Evolutionary conservation across 2,888 invertebrate species (phyloP).

Genomic region (Apamea monoglypha): DNA sequence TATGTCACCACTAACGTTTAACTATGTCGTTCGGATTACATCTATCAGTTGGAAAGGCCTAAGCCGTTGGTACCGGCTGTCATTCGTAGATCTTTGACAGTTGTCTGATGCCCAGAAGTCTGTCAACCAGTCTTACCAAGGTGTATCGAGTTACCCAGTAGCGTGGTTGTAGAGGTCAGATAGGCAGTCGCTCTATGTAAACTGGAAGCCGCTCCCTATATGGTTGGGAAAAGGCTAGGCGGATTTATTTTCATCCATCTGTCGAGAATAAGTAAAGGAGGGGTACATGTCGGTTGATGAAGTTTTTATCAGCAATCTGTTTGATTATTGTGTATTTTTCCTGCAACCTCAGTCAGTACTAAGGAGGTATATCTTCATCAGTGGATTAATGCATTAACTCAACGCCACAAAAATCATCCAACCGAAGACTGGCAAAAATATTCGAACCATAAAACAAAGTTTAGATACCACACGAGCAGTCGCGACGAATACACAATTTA

Average conservation of each 20-base stretch:
- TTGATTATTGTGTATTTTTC: not conserved
- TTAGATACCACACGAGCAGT: conserved; percentile 21
- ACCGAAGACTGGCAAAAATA: not conserved
- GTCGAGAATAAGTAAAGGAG: too few relatives aligned
- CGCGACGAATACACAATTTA: conserved; percentile 26
- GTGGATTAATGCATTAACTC: not conserved
- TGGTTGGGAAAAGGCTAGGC: too few relatives aligned
- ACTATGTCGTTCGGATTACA: too few relatives aligned
- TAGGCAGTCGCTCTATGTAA: too few relatives aligned
- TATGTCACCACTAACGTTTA: too few relatives aligned
- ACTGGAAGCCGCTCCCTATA: too few relatives aligned
- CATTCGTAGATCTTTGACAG: not conserved
- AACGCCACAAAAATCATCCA: not conserved
- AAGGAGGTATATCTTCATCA: not conserved
- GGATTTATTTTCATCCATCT: too few relatives aligned
- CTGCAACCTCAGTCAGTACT: not conserved
- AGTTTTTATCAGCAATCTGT: not conserved
- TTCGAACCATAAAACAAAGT: conserved; percentile 24
- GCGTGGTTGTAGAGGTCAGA: too few relatives aligned
- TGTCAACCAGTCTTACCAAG: not conserved
- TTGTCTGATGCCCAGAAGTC: not conserved
- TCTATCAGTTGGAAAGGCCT: too few relatives aligned
- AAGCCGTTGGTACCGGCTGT: not conserved
- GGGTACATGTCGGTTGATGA: too few relatives aligned
- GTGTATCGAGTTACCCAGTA: not conserved